These are phyloP conservation scores for Eutrigla gurnardus DNA, from an alignment of 2,797 vertebrate genomes.

Conservation along the genomic window DNA sequence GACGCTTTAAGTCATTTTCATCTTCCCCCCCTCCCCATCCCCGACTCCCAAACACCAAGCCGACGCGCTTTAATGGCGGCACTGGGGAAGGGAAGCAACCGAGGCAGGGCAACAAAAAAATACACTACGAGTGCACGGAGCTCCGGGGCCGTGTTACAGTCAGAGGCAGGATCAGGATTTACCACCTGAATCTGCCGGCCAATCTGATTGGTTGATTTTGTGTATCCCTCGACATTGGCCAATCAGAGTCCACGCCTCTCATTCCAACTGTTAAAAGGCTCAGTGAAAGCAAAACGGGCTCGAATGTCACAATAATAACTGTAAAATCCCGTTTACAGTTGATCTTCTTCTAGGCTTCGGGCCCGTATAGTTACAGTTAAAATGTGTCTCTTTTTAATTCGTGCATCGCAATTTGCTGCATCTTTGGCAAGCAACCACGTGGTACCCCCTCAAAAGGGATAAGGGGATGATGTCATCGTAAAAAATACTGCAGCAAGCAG, in stretches of 20 bases:
- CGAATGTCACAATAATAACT: conserved; percentile 36
- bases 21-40: conserved; percentile 34
- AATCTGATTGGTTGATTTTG: conserved; percentile 71
- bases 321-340: fast-evolving
- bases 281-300: conserved; percentile 58
- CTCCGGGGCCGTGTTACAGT: conserved; percentile 73
- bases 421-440: conserved; percentile 61
- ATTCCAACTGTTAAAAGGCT: conserved; percentile 71
- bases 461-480: conserved; percentile 83
- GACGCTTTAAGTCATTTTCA: conserved; percentile 74
- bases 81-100: conserved; percentile 62
- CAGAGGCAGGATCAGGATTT: conserved; percentile 74
- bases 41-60: conserved; percentile 58
- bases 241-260: conserved; percentile 73
- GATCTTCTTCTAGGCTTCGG: not conserved
- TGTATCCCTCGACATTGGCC: conserved; percentile 56
- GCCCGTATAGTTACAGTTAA: not conserved
- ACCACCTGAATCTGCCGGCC: conserved; percentile 77
- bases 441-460: conserved; percentile 64
- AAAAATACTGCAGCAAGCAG: conserved; percentile 83
- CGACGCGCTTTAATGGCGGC: conserved; percentile 77
- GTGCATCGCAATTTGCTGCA: conserved; percentile 49
- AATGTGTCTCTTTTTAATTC: conserved; percentile 9
- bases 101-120: conserved; percentile 66
- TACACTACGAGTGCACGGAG: conserved; percentile 60